Conservation (phyloP, 2,113 vertebrate genomes). For the Ciconia stormi region DNA sequence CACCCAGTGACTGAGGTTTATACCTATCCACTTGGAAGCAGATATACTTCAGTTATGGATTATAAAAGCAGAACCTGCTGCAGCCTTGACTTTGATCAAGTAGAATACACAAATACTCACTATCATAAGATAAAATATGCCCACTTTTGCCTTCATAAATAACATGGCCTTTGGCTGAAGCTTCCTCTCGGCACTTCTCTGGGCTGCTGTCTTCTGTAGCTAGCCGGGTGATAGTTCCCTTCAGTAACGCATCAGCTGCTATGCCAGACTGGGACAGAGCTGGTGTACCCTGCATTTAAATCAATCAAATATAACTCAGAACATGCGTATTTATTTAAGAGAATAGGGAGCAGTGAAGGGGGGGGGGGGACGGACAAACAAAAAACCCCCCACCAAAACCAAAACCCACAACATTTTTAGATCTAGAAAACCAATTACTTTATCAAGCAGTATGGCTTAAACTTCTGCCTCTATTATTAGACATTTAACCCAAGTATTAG, state of each 20-base stretch:
- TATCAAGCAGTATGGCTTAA: neutral
- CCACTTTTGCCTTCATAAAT: constrained; percentile 97
- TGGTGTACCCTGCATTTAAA: constrained; percentile 86
- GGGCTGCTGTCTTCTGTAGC: constrained; percentile 88
- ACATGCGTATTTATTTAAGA: neutral
- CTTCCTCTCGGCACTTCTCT: constrained; percentile 88
- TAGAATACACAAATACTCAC: constrained; percentile 73
- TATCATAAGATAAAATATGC: constrained; percentile 93
- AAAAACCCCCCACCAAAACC: neutral
- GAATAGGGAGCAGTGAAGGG: neutral
- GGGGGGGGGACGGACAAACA: neutral
- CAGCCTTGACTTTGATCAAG: neutral
- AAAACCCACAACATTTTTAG: neutral
- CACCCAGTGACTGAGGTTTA: neutral
- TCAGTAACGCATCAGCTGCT: constrained; percentile 86
- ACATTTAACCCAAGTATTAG: neutral
- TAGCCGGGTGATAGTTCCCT: constrained; percentile 89
- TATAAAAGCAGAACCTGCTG: neutral
- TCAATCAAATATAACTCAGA: neutral
- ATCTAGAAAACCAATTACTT: neutral
- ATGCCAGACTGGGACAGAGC: constrained; percentile 88
- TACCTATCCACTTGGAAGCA: neutral
- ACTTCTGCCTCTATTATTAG: neutral
- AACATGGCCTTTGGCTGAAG: constrained; percentile 90
- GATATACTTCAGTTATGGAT: neutral